Evolutionary conservation across 2,113 vertebrate genomes (phyloP), one percentile per base, ranked within the genome.

Genomic region (Spea multiplicata): DNA sequence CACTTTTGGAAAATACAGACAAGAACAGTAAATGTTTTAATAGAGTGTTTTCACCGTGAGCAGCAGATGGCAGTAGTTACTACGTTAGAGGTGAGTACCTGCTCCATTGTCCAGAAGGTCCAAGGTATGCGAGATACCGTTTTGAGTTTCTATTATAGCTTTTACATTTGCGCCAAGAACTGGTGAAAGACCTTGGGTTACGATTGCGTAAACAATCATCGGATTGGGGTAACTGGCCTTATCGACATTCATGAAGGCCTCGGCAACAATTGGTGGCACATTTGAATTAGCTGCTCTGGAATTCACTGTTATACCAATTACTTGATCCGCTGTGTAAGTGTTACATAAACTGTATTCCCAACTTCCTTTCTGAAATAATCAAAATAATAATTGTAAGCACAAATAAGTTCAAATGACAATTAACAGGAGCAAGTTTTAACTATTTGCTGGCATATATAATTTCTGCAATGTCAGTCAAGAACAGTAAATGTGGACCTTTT

Each of bases 171-270:
- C 86, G 72, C 83, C 83, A 59, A 91, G 75, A 68, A 93, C 82
- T 79, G 91, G 89, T 74, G 83, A 76, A 76, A 89, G 85, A 6
- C 86, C 89, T 84, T 93, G 90, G 71, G 82, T 90, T 69, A 93
- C 88, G 59, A 74, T 83, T 73, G 89, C 88, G 30, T 89, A 92
- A 69, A 92, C 75, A 50, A 86, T 69, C 70, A 90, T 13, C 48
- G 87, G 85, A 59, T 64, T 83, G 16, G 82, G 85, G 6, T 73
- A 84, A 1, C 0, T 67, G 0, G 81, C 86, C 81, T 74, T 66
- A 2, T 73, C 81, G 73, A 61, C 81, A 71, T 76, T 87, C 82
- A 91, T 82, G 46, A 83, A 74, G 70, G 84, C 69, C 2, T 79
- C 83, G 45, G 81, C 78, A 2, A 1, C 88, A 17, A 91, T 64